Conservation (phyloP, 2,888 invertebrate genomes). For the Cynaeus angustus region DNA sequence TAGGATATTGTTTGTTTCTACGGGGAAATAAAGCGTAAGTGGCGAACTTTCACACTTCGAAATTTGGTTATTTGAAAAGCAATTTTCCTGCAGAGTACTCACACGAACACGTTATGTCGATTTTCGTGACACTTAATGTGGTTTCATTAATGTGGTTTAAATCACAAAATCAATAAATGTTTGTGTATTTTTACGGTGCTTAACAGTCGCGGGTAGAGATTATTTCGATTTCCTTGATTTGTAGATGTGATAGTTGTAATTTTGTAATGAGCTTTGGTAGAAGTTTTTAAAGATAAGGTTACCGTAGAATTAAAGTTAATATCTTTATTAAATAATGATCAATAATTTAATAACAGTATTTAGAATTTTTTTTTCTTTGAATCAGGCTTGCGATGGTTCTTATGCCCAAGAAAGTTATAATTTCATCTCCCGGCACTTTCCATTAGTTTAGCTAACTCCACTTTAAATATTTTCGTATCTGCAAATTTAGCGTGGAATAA, state of each 20-base stretch:
- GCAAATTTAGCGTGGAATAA: not conserved
- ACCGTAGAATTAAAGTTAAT: too few species aligned
- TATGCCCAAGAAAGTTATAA: too few species aligned
- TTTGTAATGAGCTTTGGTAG: too few species aligned
- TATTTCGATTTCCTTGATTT: slow-evolving; percentile 6
- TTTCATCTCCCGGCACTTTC: too few species aligned
- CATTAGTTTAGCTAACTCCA: too few species aligned
- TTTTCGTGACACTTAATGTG: slow-evolving; percentile 28
- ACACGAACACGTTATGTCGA: slow-evolving; percentile 14
- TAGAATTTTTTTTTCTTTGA: too few species aligned
- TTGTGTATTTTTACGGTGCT: slow-evolving; percentile 24
- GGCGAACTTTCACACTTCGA: slow-evolving; percentile 10
- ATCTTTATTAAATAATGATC: too few species aligned
- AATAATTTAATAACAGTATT: too few species aligned
- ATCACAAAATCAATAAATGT: slow-evolving; percentile 43
- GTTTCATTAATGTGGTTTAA: slow-evolving; percentile 38
- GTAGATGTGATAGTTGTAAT: not conserved
- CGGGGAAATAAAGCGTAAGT: slow-evolving; percentile 21
- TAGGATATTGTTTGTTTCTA: slow-evolving; percentile 30
- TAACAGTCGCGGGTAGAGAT: not conserved
- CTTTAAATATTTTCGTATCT: too few species aligned
- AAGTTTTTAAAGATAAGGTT: too few species aligned
- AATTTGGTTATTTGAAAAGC: slow-evolving; percentile 1
- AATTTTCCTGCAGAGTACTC: slow-evolving; percentile 11
- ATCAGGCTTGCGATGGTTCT: too few species aligned